Evolutionary conservation across 64 coral and sea anemone genomes (phyloP), one percentile per base, ranked within the genome.

Genomic region (Trachythela sp.): DNA sequence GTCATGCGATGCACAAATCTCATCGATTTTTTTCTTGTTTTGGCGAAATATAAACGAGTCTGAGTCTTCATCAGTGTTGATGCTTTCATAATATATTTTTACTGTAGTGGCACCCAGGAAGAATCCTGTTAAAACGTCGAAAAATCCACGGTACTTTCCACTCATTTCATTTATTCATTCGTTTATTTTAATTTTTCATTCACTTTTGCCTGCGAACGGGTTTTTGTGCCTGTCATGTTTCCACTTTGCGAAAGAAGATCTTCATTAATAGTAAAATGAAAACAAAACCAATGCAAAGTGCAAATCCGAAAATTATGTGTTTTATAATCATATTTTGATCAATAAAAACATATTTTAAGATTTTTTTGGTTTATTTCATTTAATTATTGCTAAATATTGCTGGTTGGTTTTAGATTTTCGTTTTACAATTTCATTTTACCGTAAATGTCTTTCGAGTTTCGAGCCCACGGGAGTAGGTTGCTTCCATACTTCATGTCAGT

Each of bases 41-140:
- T 75, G 33, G 9, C 33, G 75, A 80, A 80, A 80, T 35, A 80
- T 30, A 40, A 9, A 43, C 22, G 88, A 86, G 24, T 91, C 83
- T 0, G 49, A 71, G 77, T 64, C 86, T 48, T 90, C 84, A 24
- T 76, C 84, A 39, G 85, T 51, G 22, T 89, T 60, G 20, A 51
- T 72, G 13, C 67, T 98, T 86, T 98, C 95, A 70, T 92, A 98
- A 54, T 98, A 98, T 86, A 98, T 94, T 48, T 98, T 98, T 14
- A 91, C 90, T 67, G 92, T 30, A 7, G 88, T 91, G 54, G 91
- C 91, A 71, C 95, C 95, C 13, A 98, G 56, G 14, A 98, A 84
- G 27, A 94, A 39, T 31, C 93, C 95, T 18, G 90, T 89, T 2
- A 94, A 43, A 91, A 93, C 84, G 39, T 93, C 75, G 15, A 80